Evolutionary conservation across 2,113 vertebrate genomes (phyloP), one percentile per base, ranked within the genome.

Genomic region (Noctilio leporinus): DNA sequence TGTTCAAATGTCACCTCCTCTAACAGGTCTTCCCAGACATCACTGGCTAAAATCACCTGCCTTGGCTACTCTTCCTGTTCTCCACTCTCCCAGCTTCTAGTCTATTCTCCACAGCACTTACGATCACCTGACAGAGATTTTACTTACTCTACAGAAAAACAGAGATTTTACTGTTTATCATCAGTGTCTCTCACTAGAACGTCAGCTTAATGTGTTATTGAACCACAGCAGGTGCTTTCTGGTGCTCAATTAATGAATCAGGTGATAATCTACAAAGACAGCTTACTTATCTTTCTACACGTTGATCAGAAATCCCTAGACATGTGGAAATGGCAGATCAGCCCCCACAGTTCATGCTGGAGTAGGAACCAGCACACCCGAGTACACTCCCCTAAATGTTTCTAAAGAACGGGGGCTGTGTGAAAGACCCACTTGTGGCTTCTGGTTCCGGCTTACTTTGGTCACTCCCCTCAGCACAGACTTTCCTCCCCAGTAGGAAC

Each of bases 371-470:
- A 35, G 81, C 28, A 62, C 8, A 0, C 33, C 38, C 35, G 10
- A 55, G 76, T 4, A 59, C 62, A 78, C 20, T 45, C 33, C 65
- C 40, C n/a, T 11, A 35, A 51, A 59, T 49, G 69, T 43, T 83
- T n/a, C 76, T 59, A 7, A 38, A 3, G 40, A 59, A 69, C 28
- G 12, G 4, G 67, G 76, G 30, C 35, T 51, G 4, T n/a, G 10
- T 30, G 28, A 45, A 76, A 4, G 45, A n/a, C n/a, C n/a, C n/a
- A n/a, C 22, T 3, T 1, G 40, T 4, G 0, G 17, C 49, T 69
- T 83, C 75, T 20, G 20, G 55, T 22, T 15, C 4, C 6, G 35
- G 38, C 82, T 77, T 20, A 35, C 38, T 28, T 24, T 33, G 14
- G 15, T 75, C 20, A 6, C 24, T 53, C 40, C 85, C 62, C 45